Evolutionary conservation across 2,888 invertebrate genomes (phyloP).

Genomic region (Heliconius charithonia): DNA sequence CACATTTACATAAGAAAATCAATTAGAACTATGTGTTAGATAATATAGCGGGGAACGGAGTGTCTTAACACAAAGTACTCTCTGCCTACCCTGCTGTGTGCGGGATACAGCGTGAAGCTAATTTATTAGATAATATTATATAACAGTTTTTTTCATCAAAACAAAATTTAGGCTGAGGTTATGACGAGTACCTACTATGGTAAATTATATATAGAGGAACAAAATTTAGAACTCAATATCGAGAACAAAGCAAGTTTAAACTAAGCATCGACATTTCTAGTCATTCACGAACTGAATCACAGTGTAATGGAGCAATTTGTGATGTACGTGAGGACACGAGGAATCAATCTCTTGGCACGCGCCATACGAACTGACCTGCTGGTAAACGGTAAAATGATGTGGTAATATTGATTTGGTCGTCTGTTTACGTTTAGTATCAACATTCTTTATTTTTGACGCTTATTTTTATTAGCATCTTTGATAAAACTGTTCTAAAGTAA

Average conservation of each 20-base stretch:
- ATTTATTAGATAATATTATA: too few species aligned
- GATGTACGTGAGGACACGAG: constrained; percentile 66
- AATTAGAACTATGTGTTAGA: not conserved
- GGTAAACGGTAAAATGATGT: constrained; percentile 23
- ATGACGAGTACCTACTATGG: not conserved
- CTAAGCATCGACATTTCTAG: constrained; percentile 49
- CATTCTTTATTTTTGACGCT: not conserved
- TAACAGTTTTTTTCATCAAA: not conserved
- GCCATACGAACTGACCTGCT: constrained; percentile 56
- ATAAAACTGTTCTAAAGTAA: too few species aligned
- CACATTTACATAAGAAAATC: not conserved
- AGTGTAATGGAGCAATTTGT: constrained; percentile 65
- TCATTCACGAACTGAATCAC: constrained; percentile 55
- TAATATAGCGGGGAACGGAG: too few species aligned
- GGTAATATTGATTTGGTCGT: not conserved
- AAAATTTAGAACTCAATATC: constrained; percentile 14
- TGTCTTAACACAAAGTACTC: too few species aligned
- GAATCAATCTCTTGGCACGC: constrained; percentile 72
- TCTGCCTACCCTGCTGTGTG: too few species aligned
- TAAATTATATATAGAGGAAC: not conserved
- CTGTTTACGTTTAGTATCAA: not conserved
- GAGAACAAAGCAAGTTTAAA: constrained; percentile 38
- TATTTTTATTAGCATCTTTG: not conserved
- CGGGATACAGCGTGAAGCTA: too few species aligned
- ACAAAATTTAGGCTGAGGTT: not conserved